A percentile compares a stretch with the other conserved stretches of the same genome.
phyloP scores from a whole-genome alignment of 2,797 vertebrate genomes.

The Gymnothorax reevesii region DNA sequence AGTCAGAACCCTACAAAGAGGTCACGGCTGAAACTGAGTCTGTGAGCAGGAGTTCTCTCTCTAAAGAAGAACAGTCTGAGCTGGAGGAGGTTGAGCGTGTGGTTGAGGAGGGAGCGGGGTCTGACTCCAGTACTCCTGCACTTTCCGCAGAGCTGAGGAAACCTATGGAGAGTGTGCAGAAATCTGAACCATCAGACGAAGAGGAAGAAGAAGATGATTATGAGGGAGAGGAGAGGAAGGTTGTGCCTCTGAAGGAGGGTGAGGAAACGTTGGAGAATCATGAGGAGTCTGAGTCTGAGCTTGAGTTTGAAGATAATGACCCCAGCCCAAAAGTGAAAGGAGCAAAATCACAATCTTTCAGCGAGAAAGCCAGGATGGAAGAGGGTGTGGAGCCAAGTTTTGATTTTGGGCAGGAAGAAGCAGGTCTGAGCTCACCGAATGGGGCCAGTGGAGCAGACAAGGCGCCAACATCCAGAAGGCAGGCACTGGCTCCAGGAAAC shows the following conservation, averaged over 20 bases:
- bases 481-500: neutral
- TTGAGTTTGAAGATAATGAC: neutral
- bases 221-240: conserved; percentile 36
- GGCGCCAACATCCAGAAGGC: neutral
- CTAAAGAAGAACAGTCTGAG: conserved; percentile 27
- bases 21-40: neutral
- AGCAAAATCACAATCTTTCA: neutral
- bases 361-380: neutral
- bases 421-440: neutral
- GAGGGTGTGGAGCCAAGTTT: neutral
- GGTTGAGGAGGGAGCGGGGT: neutral
- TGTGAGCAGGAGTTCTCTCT: neutral
- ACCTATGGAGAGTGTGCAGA: neutral
- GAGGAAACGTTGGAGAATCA: conserved; percentile 34
- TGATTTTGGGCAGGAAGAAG: neutral
- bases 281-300: neutral
- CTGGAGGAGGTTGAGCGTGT: neutral
- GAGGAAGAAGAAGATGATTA: conserved; percentile 23
- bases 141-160: neutral
- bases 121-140: neutral
- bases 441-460: neutral
- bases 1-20: neutral
- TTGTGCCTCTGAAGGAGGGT: conserved; percentile 30
- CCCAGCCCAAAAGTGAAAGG: neutral
- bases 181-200: neutral